Percentiles rank a stretch among this genome's conserved stretches.
These are phyloP conservation scores for Himalopsyche kuldschensis DNA, from an alignment of 2,888 invertebrate genomes.

Conservation along the genomic window DNA sequence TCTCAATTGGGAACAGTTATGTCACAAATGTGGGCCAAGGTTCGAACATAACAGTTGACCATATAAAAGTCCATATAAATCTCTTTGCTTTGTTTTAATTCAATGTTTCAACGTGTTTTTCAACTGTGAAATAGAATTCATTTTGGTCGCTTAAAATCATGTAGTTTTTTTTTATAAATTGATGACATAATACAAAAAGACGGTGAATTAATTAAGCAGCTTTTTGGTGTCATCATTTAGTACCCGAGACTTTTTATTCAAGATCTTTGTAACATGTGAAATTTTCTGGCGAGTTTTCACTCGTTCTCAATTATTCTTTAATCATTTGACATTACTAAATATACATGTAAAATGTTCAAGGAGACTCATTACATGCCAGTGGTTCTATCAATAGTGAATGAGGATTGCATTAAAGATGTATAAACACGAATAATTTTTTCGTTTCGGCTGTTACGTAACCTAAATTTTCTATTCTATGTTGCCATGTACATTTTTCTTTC, in stretches of 20 bases:
- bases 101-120: not conserved
- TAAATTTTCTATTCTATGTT: not conserved
- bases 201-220: not conserved
- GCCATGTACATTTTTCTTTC: not conserved
- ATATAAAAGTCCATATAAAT: not conserved
- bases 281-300: too few relatives aligned
- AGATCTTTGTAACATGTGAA: too few relatives aligned
- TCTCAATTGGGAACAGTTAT: not conserved
- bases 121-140: not conserved
- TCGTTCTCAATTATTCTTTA: too few relatives aligned
- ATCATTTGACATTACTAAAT: too few relatives aligned
- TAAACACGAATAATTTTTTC: not conserved
- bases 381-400: too few relatives aligned
- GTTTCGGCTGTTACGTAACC: not conserved
- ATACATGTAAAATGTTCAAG: too few relatives aligned
- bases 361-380: too few relatives aligned
- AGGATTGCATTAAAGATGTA: too few relatives aligned
- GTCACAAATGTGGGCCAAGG: constrained; percentile 17
- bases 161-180: not conserved
- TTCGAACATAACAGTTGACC: not conserved
- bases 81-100: not conserved
- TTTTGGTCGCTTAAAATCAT: not conserved
- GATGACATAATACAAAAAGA: not conserved
- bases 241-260: not conserved
- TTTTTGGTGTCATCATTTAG: not conserved